These are phyloP conservation scores for Ladona fulva DNA, from an alignment of 1,140 invertebrate species.

Conservation along the genomic window DNA sequence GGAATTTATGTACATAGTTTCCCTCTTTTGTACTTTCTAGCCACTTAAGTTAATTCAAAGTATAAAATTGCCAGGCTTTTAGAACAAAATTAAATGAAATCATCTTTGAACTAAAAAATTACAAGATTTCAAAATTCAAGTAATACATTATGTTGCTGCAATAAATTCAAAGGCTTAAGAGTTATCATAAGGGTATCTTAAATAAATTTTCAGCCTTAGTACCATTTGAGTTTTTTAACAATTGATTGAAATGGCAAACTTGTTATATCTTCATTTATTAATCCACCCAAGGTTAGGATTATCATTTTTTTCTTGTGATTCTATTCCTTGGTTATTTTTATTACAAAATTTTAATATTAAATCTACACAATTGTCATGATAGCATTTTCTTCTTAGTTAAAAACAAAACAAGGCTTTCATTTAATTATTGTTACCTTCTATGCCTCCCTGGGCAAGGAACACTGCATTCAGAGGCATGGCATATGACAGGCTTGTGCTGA, in stretches of 20 bases:
- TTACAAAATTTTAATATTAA: not conserved
- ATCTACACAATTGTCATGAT: not conserved
- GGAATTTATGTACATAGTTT: slow-evolving; percentile 1
- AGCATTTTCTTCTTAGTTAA: not conserved
- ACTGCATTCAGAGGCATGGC: slow-evolving; percentile 2
- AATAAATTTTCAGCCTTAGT: not conserved
- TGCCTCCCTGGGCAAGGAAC: not conserved
- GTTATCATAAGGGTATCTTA: not conserved
- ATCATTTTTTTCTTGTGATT: not conserved
- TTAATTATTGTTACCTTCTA: slow-evolving; percentile 10
- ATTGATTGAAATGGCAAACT: not conserved
- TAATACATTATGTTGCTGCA: too few relatives aligned
- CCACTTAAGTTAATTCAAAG: not conserved
- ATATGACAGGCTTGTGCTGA: slow-evolving; percentile 4
- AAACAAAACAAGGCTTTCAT: slow-evolving; percentile 7
- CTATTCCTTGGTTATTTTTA: not conserved
- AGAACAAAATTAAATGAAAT: not conserved
- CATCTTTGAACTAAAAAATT: too few relatives aligned
- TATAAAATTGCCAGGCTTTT: not conserved
- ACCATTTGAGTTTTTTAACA: not conserved
- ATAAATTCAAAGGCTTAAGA: too few relatives aligned
- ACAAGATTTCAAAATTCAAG: too few relatives aligned
- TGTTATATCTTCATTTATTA: not conserved
- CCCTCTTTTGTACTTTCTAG: slow-evolving; percentile 5
- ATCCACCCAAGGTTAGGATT: not conserved